These are phyloP conservation scores for Drosophila ezoana DNA, from an alignment of 2,888 invertebrate genomes.

Conservation along the genomic window DNA sequence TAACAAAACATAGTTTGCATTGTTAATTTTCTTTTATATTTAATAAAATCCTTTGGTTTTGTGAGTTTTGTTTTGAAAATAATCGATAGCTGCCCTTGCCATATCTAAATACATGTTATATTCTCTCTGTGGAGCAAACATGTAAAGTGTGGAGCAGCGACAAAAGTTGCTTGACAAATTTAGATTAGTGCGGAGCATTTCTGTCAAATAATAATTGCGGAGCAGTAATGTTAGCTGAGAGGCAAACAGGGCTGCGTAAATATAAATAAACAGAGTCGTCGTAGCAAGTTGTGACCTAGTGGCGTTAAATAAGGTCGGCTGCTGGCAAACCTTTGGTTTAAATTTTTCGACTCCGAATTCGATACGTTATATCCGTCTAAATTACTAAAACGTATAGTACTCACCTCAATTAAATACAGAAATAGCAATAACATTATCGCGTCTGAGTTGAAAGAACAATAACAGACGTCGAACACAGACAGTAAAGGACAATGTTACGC, in stretches of 20 bases:
- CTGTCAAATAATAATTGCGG: not conserved
- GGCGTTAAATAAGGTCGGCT: slow-evolving; percentile 72
- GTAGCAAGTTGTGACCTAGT: slow-evolving; percentile 70
- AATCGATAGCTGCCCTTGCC: not conserved
- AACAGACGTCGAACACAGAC: slow-evolving; percentile 14
- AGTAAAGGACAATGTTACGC: slow-evolving; percentile 88
- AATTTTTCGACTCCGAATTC: slow-evolving; percentile 50
- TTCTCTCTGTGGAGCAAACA: slow-evolving; percentile 1
- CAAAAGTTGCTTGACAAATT: not conserved
- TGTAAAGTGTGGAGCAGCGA: slow-evolving; percentile 12
- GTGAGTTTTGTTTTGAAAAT: not conserved
- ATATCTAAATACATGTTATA: not conserved
- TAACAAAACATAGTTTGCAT: not conserved
- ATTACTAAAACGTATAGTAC: slow-evolving; percentile 37
- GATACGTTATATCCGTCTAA: slow-evolving; percentile 41
- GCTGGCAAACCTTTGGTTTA: slow-evolving; percentile 47
- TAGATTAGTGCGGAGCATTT: not conserved
- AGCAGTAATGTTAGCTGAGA: slow-evolving; percentile 1
- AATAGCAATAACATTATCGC: not conserved
- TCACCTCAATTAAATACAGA: not conserved
- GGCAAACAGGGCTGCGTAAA: slow-evolving; percentile 28
- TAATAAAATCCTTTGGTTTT: not conserved
- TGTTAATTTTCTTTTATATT: not conserved
- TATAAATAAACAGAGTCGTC: slow-evolving; percentile 36
- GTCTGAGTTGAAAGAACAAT: slow-evolving; percentile 2